Percentiles rank a stretch among this genome's conserved stretches.
phyloP scores from a whole-genome alignment of 37 sponge, comb jelly and placozoan species.

The Cliona cf. orientalis region DNA sequence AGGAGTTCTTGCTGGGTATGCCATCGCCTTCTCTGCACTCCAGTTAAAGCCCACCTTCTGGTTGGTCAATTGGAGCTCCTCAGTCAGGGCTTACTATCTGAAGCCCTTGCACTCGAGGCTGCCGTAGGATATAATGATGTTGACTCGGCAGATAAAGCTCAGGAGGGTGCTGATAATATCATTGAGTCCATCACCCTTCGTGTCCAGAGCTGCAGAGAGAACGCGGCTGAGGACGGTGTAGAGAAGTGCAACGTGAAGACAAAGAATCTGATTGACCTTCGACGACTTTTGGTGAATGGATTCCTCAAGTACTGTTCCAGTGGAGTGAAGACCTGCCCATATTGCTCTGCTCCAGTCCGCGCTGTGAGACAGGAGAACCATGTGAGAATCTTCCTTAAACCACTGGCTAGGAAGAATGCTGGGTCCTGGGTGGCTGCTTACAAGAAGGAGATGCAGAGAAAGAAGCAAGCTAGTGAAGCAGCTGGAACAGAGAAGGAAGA shows the following conservation, averaged over 20 bases:
- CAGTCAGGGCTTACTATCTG: conserved; percentile 59
- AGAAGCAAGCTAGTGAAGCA: background rate
- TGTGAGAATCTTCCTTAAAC: conserved; percentile 65
- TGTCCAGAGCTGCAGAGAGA: conserved; percentile 4
- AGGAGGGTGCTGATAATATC: conserved; percentile 3
- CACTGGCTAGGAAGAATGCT: conserved; percentile 64
- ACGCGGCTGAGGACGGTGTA: background rate
- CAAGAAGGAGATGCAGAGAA: conserved; percentile 26
- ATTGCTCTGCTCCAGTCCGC: conserved; percentile 84
- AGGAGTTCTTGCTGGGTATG: conserved; percentile 72
- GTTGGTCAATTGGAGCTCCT: conserved; percentile 69
- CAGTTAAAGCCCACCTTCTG: conserved; percentile 30
- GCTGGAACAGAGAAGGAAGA: background rate
- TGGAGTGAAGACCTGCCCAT: conserved; percentile 52
- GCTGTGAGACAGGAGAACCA: conserved; percentile 67
- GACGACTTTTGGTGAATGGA: conserved; percentile 32
- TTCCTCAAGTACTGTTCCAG: conserved; percentile 46
- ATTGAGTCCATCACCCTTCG: background rate
- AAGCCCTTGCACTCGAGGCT: conserved; percentile 60
- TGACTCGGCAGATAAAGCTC: conserved; percentile 1
- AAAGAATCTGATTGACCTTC: conserved; percentile 61
- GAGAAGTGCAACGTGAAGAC: conserved; percentile 7
- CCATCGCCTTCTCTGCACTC: conserved; percentile 62
- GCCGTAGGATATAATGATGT: background rate
- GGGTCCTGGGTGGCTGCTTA: conserved; percentile 38